phyloP scores from a whole-genome alignment of 2,888 invertebrate genomes.

The Melanchra persicariae region DNA sequence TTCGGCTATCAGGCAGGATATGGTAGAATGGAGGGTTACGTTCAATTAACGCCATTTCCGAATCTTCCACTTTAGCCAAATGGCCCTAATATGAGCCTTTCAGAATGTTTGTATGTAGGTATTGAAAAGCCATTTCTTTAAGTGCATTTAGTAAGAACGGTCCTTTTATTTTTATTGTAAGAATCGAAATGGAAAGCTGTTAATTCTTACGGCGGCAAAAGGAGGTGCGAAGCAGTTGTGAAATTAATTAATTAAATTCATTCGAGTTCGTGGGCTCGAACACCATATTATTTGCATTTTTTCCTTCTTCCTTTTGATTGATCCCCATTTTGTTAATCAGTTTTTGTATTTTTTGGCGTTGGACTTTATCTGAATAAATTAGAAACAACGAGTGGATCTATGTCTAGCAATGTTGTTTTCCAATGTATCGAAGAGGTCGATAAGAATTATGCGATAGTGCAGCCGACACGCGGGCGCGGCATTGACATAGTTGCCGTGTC shows the following conservation, averaged over 20 bases:
- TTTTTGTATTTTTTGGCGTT: not conserved
- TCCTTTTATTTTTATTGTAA: conserved; percentile 1
- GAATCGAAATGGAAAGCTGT: conserved; percentile 5
- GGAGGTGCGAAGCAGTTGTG: not conserved
- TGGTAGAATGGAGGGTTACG: conserved; percentile 60
- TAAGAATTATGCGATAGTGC: conserved; percentile 85
- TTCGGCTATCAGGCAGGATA: conserved; percentile 50
- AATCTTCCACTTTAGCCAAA: conserved; percentile 60
- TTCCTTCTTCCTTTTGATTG: conserved; percentile 7
- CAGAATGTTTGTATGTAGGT: conserved; percentile 37
- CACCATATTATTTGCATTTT: not conserved
- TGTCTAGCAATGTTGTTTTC: conserved; percentile 73
- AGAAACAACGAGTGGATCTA: conserved; percentile 35
- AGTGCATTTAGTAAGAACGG: not conserved
- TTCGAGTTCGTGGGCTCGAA: not conserved
- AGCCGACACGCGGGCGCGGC: conserved; percentile 78
- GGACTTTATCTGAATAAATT: not conserved
- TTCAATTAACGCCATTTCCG: conserved; percentile 64
- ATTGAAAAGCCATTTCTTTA: conserved; percentile 18
- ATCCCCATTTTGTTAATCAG: not conserved
- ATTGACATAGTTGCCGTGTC: conserved; percentile 88
- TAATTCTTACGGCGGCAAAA: conserved; percentile 3
- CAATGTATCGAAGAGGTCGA: conserved; percentile 85
- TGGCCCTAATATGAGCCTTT: conserved; percentile 48
- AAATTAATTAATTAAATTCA: not conserved